phyloP scores from a whole-genome alignment of 2,797 vertebrate species.

The Pithecia hirsuta region DNA sequence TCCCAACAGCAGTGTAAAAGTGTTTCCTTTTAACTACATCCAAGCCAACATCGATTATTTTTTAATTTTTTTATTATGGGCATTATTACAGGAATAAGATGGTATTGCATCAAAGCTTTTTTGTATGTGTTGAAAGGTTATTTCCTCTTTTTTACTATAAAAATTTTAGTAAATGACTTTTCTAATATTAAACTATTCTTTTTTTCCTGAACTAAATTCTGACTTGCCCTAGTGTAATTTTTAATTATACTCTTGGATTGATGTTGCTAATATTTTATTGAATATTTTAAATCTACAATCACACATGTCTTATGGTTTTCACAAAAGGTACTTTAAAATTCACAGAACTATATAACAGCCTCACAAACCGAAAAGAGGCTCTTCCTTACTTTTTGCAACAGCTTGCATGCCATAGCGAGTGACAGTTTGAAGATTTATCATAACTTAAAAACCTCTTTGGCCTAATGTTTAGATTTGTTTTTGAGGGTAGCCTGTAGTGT shows the following conservation, averaged over 20 bases:
- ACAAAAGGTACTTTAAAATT: not conserved
- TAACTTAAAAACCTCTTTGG: not conserved
- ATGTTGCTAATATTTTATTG: not conserved
- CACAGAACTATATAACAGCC: not conserved
- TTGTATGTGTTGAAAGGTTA: not conserved
- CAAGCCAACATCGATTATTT: too few relatives aligned
- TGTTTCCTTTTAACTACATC: too few relatives aligned
- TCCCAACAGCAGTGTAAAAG: too few relatives aligned
- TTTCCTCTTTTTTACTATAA: not conserved
- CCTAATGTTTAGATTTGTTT: not conserved
- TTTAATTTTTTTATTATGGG: too few relatives aligned
- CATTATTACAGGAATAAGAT: too few relatives aligned
- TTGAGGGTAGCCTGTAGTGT: not conserved
- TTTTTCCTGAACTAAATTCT: not conserved
- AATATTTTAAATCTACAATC: not conserved
- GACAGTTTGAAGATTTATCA: not conserved
- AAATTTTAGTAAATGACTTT: not conserved
- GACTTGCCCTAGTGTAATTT: not conserved
- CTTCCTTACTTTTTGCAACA: not conserved
- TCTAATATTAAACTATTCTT: not conserved
- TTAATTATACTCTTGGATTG: not conserved
- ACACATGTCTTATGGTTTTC: not conserved
- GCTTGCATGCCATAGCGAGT: not conserved
- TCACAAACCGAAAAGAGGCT: not conserved
- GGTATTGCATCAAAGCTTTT: too few relatives aligned